These are phyloP conservation scores for Chesias legatella DNA, from an alignment of 2,888 invertebrate species.

Conservation along the genomic window DNA sequence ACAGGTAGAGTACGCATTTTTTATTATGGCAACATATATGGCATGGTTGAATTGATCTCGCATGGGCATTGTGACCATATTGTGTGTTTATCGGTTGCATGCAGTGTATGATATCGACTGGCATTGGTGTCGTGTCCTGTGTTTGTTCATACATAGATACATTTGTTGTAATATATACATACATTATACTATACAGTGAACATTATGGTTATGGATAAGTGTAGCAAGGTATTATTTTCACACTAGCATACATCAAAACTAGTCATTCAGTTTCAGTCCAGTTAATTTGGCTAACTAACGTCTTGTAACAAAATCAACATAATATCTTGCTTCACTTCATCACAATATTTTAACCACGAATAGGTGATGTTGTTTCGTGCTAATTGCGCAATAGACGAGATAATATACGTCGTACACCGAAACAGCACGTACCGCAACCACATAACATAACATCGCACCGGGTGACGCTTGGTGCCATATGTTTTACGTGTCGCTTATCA, in stretches of 20 bases:
- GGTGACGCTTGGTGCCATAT: conserved; percentile 65
- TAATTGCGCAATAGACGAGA: no score
- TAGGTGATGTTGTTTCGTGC: conserved; percentile 17
- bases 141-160: conserved; percentile 13
- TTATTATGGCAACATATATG: neutral
- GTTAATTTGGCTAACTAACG: no score
- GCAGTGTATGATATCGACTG: conserved; percentile 26
- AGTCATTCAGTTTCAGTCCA: no score
- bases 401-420: neutral
- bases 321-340: conserved; percentile 12
- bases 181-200: conserved; percentile 19
- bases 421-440: conserved; percentile 34
- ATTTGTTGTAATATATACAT: conserved; percentile 15
- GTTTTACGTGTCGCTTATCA: conserved; percentile 66
- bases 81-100: conserved; percentile 35
- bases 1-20: conserved; percentile 20
- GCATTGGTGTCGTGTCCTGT: conserved; percentile 12
- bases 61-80: conserved; percentile 34
- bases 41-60: conserved; percentile 24
- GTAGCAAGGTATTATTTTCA: conserved; percentile 9
- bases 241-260: no score
- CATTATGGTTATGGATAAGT: conserved; percentile 16
- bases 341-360: conserved; percentile 15
- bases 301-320: neutral
- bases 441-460: conserved; percentile 50